These are phyloP conservation scores for Drosophila prostipennis DNA, from an alignment of 2,888 invertebrate species.

Conservation along the genomic window DNA sequence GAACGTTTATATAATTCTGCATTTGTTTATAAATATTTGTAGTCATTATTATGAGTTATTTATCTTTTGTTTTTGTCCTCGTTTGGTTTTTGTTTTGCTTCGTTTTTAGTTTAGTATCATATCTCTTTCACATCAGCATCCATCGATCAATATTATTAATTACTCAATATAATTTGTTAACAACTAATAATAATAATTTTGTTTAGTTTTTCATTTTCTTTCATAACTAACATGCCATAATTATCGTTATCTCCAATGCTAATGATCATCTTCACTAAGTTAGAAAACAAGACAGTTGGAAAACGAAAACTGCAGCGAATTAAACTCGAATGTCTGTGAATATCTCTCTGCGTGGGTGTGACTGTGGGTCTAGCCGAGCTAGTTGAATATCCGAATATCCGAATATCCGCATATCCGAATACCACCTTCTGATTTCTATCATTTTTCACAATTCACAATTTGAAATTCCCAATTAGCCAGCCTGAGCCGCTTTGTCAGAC, in stretches of 20 bases:
- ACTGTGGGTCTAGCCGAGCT: constrained; percentile 12
- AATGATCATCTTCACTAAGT: constrained; percentile 68
- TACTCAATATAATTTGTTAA: constrained; percentile 78
- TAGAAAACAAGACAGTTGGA: constrained; percentile 62
- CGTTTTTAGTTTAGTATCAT: constrained; percentile 55
- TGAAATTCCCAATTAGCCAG: constrained; percentile 30
- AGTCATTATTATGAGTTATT: constrained; percentile 63
- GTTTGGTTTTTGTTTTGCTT: constrained; percentile 50
- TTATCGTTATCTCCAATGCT: constrained; percentile 75
- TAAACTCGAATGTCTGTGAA: constrained; percentile 28
- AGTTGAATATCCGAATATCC: constrained; percentile 1
- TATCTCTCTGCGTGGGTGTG: constrained; percentile 35
- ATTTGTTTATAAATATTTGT: constrained; percentile 69
- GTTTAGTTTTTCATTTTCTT: constrained; percentile 53
- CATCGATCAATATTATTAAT: constrained; percentile 67
- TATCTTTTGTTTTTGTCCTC: constrained; percentile 56
- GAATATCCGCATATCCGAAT: constrained; percentile 5
- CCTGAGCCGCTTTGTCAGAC: constrained; percentile 16
- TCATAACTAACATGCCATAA: constrained; percentile 82
- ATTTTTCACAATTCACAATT: constrained; percentile 11
- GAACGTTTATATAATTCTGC: constrained; percentile 66
- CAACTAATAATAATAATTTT: constrained; percentile 76
- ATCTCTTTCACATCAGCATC: constrained; percentile 67
- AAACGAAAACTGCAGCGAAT: constrained; percentile 71
- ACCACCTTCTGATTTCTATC: neutral